Conservation (phyloP, 2,888 invertebrate genomes). For the Brassicogethes aeneus region DNA sequence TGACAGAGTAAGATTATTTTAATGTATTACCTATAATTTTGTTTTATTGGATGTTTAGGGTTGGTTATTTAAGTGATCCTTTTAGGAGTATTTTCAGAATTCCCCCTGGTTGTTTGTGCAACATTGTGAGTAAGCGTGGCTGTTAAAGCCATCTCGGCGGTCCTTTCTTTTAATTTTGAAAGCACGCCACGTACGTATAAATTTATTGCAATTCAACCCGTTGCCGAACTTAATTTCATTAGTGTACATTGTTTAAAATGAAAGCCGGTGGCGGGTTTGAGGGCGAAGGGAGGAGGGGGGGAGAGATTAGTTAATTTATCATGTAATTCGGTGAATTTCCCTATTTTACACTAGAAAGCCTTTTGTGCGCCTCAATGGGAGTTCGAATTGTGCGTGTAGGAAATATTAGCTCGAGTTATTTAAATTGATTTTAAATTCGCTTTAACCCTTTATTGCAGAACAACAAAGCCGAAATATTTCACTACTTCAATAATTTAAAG, state of each 20-base stretch:
- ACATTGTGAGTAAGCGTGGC: conserved; percentile 16
- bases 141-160: conserved; percentile 8
- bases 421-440: conserved; percentile 28
- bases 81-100: conserved; percentile 18
- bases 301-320: conserved; percentile 41
- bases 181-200: conserved; percentile 34
- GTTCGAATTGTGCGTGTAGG: conserved; percentile 31
- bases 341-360: conserved; percentile 32
- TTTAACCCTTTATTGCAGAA: conserved; percentile 20
- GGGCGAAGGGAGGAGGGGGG: no score
- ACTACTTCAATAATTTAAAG: conserved; percentile 3
- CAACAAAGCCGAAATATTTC: conserved; percentile 15
- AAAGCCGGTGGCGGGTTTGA: no score
- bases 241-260: conserved; percentile 42
- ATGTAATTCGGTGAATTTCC: conserved; percentile 36
- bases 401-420: conserved; percentile 30
- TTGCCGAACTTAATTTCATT: conserved; percentile 43
- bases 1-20: no score
- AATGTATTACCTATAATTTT: no score
- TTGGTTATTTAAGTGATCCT: conserved; percentile 7
- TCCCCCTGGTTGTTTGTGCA: conserved; percentile 27
- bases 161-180: conserved; percentile 31
- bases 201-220: conserved; percentile 42
- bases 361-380: conserved; percentile 31
- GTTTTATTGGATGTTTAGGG: no score